Conservation (phyloP, 2,797 vertebrate species). For the Glyptemys insculpta region DNA sequence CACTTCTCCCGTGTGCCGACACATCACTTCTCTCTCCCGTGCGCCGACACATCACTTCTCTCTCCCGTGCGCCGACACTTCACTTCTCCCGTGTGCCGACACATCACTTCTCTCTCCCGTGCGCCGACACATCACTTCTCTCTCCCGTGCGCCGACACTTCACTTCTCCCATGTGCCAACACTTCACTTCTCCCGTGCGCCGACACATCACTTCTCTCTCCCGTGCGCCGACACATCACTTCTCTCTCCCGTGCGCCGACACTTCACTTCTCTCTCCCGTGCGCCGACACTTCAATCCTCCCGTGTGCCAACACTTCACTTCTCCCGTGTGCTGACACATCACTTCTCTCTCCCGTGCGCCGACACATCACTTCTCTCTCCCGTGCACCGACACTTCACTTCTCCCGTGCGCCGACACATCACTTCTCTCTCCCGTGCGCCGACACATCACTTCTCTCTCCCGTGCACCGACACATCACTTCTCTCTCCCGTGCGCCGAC, state of each 20-base stretch:
- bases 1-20: rapidly evolving
- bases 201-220: background rate
- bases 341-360: background rate
- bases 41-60: background rate
- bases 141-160: too few relatives aligned
- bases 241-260: background rate
- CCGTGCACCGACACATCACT: background rate
- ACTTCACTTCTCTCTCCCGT: background rate
- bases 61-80: too few relatives aligned
- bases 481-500: too few relatives aligned
- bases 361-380: background rate
- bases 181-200: rapidly evolving
- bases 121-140: background rate
- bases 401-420: background rate
- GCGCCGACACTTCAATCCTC: too few relatives aligned
- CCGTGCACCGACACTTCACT: rapidly evolving
- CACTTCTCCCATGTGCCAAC: too few relatives aligned
- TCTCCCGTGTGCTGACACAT: background rate
- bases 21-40: background rate
- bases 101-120: background rate
- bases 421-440: too few relatives aligned
- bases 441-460: too few relatives aligned
- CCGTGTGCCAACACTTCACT: too few relatives aligned
- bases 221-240: too few relatives aligned
- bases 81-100: rapidly evolving